Evolutionary conservation across 2,113 vertebrate species (phyloP), one percentile per base, ranked within the genome.

Genomic region (Rhagologus leucostigma): DNA sequence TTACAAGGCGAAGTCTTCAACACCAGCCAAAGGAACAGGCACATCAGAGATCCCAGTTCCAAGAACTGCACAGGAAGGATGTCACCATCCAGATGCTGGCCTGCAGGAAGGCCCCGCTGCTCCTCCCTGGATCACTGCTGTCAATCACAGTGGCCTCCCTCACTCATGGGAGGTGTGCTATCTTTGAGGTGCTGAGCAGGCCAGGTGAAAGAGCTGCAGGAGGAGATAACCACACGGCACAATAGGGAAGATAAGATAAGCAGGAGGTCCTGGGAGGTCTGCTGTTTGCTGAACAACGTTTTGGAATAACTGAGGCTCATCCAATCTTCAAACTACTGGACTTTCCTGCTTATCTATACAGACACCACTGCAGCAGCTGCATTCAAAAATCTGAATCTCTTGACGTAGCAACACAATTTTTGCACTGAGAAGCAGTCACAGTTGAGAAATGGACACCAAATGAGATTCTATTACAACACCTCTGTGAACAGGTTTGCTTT

Each of bases 91-190:
- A 56, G 39, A 33, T 15, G 23, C 0, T 18, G 14, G 23, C 46
- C 70, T 55, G 29, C 42, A 65, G 46, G n/a, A n/a, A 69, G 27
- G 13, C 14, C 16, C 6, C 1, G 1, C n/a, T 32, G 46, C 59
- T 81, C 37, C 56, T 75, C 23, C 32, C 30, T 24, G 47, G 29
- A 49, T 78, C 33, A 37, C 73, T 53, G 39, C 32, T 55, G 30
- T 4, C 13, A 37, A 29, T 3, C 1, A 1, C 29, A 44, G 41
- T 1, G 20, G 65, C 33, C 27, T 71, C 18, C 35, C 71, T 16
- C 63, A 18, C 6, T 30, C 4, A 11, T 4, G 16, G 16, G 29
- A 39, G 3, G 11, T 17, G 8, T 0, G 5, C 21, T n/a, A 6
- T 5, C 47, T 50, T 5, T 11, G 30, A 62, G 69, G 19, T 46